Conservation (phyloP, 2,888 invertebrate genomes). For the Caenorhabditis sp. region DNA sequence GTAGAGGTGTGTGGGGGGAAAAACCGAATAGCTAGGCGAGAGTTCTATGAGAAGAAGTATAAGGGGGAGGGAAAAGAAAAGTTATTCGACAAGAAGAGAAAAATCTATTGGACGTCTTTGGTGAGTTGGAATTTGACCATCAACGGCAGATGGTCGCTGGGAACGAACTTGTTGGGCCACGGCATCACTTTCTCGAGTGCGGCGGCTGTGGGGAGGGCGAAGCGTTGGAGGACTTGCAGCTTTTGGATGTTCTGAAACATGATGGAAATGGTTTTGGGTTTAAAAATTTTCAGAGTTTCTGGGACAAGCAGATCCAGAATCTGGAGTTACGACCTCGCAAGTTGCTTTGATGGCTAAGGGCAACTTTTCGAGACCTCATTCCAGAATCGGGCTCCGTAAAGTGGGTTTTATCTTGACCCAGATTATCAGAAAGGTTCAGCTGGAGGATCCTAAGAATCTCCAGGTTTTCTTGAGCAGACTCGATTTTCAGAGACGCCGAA, state of each 20-base stretch:
- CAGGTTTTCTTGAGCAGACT: too few relatives aligned
- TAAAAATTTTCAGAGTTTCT: not conserved
- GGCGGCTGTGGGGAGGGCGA: conserved; percentile 27
- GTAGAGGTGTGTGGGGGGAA: too few relatives aligned
- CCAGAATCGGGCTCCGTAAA: too few relatives aligned
- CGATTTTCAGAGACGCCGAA: too few relatives aligned
- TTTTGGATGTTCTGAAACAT: conserved; percentile 36
- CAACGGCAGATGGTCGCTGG: conserved; percentile 73
- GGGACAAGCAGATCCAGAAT: not conserved
- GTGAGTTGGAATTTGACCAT: conserved; percentile 66
- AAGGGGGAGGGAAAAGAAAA: not conserved
- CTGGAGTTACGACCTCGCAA: too few relatives aligned
- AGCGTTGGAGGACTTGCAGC: conserved; percentile 24
- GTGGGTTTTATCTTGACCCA: too few relatives aligned
- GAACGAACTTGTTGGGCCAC: conserved; percentile 72
- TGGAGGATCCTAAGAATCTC: too few relatives aligned
- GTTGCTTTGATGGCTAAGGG: too few relatives aligned
- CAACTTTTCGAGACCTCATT: too few relatives aligned
- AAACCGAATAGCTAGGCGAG: not conserved
- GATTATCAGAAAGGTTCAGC: too few relatives aligned
- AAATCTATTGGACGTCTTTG: not conserved
- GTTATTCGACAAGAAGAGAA: not conserved
- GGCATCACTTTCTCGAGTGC: conserved; percentile 2
- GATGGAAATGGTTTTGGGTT: not conserved
- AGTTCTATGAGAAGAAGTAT: not conserved